A percentile compares a stretch with the other conserved stretches of the same genome.
These are phyloP conservation scores for Rousettus madagascariensis DNA, from an alignment of 2,797 vertebrate genomes.

Conservation along the genomic window DNA sequence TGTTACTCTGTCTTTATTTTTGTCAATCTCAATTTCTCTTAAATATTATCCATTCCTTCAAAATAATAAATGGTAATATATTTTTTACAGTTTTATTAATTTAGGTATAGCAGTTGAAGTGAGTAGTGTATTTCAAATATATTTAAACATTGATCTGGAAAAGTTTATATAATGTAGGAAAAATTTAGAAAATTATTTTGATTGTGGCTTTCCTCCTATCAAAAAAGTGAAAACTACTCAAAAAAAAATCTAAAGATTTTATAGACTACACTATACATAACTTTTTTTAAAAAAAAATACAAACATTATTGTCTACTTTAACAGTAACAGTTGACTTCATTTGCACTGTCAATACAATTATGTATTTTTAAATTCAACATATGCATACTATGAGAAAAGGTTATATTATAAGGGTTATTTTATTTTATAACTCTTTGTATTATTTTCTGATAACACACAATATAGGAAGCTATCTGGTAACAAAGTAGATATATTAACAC, in stretches of 20 bases:
- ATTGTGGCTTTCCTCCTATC: background rate
- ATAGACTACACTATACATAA: background rate
- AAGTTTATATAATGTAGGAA: background rate
- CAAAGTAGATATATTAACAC: background rate
- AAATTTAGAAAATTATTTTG: background rate
- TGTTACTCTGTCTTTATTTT: background rate
- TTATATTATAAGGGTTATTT: background rate
- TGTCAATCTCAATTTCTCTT: background rate
- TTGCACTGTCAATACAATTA: background rate
- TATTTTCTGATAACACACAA: background rate
- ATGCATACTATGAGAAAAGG: background rate
- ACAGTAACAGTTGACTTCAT: background rate
- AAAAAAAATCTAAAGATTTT: background rate
- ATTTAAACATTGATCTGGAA: background rate
- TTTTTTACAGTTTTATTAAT: background rate
- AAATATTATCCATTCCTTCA: background rate
- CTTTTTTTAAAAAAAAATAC: background rate
- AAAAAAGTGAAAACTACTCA: background rate
- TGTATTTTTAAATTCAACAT: background rate
- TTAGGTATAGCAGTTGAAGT: background rate
- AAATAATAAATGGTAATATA: background rate
- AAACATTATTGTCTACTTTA: background rate
- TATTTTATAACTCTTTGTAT: background rate
- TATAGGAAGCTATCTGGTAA: background rate
- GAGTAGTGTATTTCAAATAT: background rate